phyloP scores from a whole-genome alignment of 1,140 invertebrate genomes.

The Hermatobates lingyangjiaoensis region DNA sequence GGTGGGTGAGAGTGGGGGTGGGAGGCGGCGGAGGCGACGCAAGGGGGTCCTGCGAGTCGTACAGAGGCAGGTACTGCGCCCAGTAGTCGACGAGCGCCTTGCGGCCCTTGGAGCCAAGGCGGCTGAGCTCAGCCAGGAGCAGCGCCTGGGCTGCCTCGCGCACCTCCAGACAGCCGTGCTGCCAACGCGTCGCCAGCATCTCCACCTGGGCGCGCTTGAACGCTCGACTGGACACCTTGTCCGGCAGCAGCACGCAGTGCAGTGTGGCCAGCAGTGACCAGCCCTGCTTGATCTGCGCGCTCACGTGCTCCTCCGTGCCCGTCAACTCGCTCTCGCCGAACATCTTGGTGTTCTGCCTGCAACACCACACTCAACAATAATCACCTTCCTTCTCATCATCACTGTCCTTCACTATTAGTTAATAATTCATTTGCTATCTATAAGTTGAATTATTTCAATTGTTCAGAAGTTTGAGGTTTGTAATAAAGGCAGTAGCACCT shows the following conservation, averaged over 20 bases:
- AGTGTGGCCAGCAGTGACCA: conserved; percentile 91
- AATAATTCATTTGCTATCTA: too few species aligned
- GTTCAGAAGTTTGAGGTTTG: too few species aligned
- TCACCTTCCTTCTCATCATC: too few species aligned
- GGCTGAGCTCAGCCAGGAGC: conserved; percentile 74
- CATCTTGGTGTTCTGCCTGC: conserved; percentile 19
- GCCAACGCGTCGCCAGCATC: conserved; percentile 92
- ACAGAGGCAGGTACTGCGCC: conserved; percentile 82
- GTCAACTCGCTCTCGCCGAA: conserved; percentile 50
- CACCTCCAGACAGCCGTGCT: conserved; percentile 93
- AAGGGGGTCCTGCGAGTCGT: conserved; percentile 42
- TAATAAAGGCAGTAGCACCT: too few species aligned
- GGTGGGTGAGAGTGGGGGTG: background rate
- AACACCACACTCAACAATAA: background rate
- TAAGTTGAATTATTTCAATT: too few species aligned
- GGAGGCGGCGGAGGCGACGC: background rate
- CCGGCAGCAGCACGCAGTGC: conserved; percentile 88
- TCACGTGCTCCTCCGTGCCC: conserved; percentile 59
- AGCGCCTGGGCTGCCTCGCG: conserved; percentile 91
- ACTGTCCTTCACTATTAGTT: too few species aligned
- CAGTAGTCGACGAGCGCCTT: conserved; percentile 84
- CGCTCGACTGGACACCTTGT: conserved; percentile 63
- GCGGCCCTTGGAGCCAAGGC: conserved; percentile 80
- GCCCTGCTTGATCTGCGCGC: conserved; percentile 80
- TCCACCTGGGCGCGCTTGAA: conserved; percentile 90